Evolutionary conservation across 2,888 invertebrate genomes (phyloP), one percentile per base, ranked within the genome.

Genomic region (Scaptomyza flava): DNA sequence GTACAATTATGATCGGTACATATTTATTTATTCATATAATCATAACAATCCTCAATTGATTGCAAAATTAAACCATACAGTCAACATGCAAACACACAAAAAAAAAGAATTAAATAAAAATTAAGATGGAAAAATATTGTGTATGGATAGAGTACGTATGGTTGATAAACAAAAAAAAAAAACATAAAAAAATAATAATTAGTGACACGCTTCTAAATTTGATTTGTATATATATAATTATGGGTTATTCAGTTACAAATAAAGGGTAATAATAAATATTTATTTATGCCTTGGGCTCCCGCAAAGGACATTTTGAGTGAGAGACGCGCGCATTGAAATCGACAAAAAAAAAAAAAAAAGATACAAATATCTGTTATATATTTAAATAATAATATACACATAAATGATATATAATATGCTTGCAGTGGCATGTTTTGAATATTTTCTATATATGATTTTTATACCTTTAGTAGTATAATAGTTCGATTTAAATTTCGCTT

Each of bases 1-100:
- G 71, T 81, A 76, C 75, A 77, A 78, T 77, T 73, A 81, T 79
- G 72, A 72, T 74, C 73, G 67, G 68, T 71, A 73, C 74, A 76
- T 48, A 53, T 63, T 47, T 52, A 52, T 51, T 56, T 61, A 67
- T 57, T 67, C 34, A 72, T 77, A 52, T 77, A 52, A 61, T 57
- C 67, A 60, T 56, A 57, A 54, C 34, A 68, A 47, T 61, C 11
- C 43, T 31, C 51, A 52, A 51, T 61, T 61, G 72, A 74, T 53
- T 52, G 27, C 46, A 53, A 67, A 58, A 45, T 67, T 9, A 72
- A 74, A 68, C 64, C 50, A 67, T 48, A 71, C 71, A 65, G 31
- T 60, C 72, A 77, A 77, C 77, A 77, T 75, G 77, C 72, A 76
- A 76, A 76, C 66, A 73, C 62, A 68, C 54, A 51, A 52, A 47